phyloP scores from a whole-genome alignment of 2,113 vertebrate genomes.

The Saccopteryx bilineata region DNA sequence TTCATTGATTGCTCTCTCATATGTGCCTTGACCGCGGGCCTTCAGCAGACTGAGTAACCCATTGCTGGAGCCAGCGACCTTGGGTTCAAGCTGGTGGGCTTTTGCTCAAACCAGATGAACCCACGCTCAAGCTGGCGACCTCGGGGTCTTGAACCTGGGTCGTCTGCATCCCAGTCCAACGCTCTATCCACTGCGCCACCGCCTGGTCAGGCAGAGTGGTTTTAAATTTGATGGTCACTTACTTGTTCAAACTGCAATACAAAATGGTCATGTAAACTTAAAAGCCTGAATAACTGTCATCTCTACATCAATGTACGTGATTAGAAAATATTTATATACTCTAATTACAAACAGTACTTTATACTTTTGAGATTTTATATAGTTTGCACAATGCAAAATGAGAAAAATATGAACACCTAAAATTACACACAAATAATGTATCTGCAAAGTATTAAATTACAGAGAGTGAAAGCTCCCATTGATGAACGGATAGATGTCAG shows the following conservation, averaged over 20 bases:
- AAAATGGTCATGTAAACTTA: slow-evolving; percentile 84
- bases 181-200: too few species aligned
- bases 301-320: slow-evolving; percentile 78
- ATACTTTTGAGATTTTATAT: slow-evolving; percentile 77
- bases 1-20: too few species aligned
- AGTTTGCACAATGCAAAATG: slow-evolving; percentile 87
- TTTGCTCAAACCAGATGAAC: too few species aligned
- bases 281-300: slow-evolving; percentile 73
- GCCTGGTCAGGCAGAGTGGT: too few species aligned
- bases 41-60: too few species aligned
- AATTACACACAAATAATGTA: slow-evolving; percentile 85
- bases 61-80: too few species aligned
- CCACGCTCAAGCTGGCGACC: too few species aligned
- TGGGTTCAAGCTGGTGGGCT: too few species aligned
- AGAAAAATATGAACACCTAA: slow-evolving; percentile 87
- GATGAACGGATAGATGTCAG: slow-evolving; percentile 74
- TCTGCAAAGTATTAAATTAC: slow-evolving; percentile 80
- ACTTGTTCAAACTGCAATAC: slow-evolving; percentile 84
- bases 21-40: too few species aligned
- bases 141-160: too few species aligned
- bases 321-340: slow-evolving; percentile 89
- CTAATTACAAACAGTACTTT: slow-evolving; percentile 83
- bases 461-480: slow-evolving; percentile 68
- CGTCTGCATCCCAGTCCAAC: too few species aligned
- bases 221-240: slow-evolving; percentile 82